Percentiles rank a stretch among this genome's conserved stretches.
These are phyloP conservation scores for Strongylocentrotus purpuratus DNA, from an alignment of 35 echinoderm and acorn worm species.

Conservation along the genomic window DNA sequence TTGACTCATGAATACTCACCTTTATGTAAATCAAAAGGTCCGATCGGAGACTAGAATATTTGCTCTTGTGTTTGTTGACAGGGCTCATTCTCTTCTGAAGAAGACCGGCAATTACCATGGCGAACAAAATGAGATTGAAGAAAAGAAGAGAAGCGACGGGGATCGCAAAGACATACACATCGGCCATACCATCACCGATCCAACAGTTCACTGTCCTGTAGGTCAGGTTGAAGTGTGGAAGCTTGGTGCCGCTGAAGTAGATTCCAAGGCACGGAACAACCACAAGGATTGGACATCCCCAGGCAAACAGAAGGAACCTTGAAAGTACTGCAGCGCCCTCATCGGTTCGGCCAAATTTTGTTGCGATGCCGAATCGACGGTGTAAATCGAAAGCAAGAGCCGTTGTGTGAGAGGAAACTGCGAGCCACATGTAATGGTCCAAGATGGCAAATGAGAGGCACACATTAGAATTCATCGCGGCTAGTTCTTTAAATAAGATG, in stretches of 20 bases:
- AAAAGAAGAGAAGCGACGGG: not conserved
- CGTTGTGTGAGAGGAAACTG: not conserved
- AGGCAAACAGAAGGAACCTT: no score
- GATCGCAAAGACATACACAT: slow-evolving; percentile 15
- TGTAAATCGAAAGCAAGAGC: slow-evolving; percentile 27
- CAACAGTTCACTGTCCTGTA: slow-evolving; percentile 27
- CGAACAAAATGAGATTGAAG: not conserved
- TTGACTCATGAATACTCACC: not conserved
- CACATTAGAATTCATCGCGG: not conserved
- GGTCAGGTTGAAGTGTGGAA: slow-evolving; percentile 29
- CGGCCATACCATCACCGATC: slow-evolving; percentile 7
- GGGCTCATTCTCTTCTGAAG: no score
- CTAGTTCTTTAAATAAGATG: not conserved
- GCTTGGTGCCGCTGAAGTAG: no score
- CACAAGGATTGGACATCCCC: no score
- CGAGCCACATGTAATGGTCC: not conserved
- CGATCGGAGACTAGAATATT: not conserved
- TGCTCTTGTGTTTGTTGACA: no score
- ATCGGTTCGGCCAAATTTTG: not conserved
- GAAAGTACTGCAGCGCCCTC: not conserved
- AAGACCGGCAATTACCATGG: no score
- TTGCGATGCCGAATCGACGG: slow-evolving; percentile 30
- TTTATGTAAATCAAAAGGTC: not conserved
- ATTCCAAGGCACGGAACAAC: no score
- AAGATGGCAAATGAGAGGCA: slow-evolving; percentile 1